Base-by-base conservation (phyloP, 2,113 vertebrate species). In the Pollachius pollachius region DNA sequence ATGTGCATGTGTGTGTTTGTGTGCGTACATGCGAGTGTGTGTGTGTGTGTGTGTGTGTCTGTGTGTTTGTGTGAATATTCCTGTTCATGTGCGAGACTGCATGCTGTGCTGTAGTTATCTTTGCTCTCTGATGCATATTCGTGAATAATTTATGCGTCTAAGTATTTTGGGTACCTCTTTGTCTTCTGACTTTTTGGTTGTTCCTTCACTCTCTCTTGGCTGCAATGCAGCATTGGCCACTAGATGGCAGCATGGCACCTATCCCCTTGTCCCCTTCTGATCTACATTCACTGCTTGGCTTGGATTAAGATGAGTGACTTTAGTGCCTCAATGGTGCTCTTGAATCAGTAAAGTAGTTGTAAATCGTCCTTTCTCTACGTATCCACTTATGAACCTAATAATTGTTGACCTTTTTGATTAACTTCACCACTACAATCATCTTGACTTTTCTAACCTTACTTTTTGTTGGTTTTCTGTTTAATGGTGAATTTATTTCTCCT, bases 91-190 rank as follows among this genome's bases (percentile, higher is more conserved):
- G 67, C 18, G 52, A 4, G 67, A 13, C 41, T 17, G 67, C 15
- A 15, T 58, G 66, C 34, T 61, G 34, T 23, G 60, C 59, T 62
- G 54, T 61, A 73, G 72, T 85, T 76, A 77, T 84, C 74, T 79
- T 72, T 67, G 56, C 69, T 88, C 78, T 69, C 81, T 79, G 77
- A 85, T 78, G 77, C 75, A 76, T 67, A 72, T 81, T 80, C 77
- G 85, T 90, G 80, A 90, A 89, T 90, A 81, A 89, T 87, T 78
- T 79, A 86, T 88, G 83, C 54, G 72, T 72, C 30, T 30, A 30
- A 78, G 78, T 85, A 85, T 87, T 85, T 89, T 62, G 18, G 67
- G 80, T 54, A 74, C 62, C 72, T 76, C 67, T 68, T 60, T 81
- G 68, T 76, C 65, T 18, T 19, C 52, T 66, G 19, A 69, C 41